Base-by-base conservation (phyloP, 2,888 invertebrate genomes). In the Rutpela maculata region DNA sequence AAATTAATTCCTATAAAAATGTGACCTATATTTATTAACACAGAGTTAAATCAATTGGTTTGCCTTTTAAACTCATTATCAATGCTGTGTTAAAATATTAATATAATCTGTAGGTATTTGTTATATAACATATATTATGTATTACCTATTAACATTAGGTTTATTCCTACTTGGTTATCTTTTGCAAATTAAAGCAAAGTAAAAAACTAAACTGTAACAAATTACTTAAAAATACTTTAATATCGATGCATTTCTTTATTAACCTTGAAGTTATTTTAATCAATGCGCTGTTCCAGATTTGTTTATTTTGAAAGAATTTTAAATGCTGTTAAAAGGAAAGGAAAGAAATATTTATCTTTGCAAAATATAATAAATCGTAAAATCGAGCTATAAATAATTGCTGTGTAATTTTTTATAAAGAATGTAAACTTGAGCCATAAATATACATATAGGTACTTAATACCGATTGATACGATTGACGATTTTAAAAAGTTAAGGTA, bases 301-400 rank as follows among this genome's bases (percentile, higher is more conserved):
- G 60, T 70, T 60, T 62, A 62, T 70, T 70, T 65, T 31, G 15
- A 43, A 43, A 65, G 43, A 43, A 65, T 18, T 38, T 43, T 15
- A 43, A 43, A 43, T 15, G 17, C 11, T 43, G 3, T 6, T 18
- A 38, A 31, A 55, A 38, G 43, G 60, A 17, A 62, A 22, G 62
- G 70, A 62, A 59, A 22, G 12, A 67, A 60, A 18, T 62, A 43
- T 70, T 70, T 70, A 70, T 60, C 19, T 60, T 43, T 70, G 70
- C 70, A 70, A 60, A 70, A 59, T 70, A 62, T 70, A 69, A 69
- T 69, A 70, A 70, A 70, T 60, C 56, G 15, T 57, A 15, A 70
- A n/a, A 70, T 31, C 43, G 60, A 18, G 60, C 70, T 60, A 70
- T 60, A 70, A 70, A 70, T 70, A 70, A 17, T 69, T 69, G 35